These are phyloP conservation scores for Melieria crassipennis DNA, from an alignment of 2,888 invertebrate species.

Conservation along the genomic window DNA sequence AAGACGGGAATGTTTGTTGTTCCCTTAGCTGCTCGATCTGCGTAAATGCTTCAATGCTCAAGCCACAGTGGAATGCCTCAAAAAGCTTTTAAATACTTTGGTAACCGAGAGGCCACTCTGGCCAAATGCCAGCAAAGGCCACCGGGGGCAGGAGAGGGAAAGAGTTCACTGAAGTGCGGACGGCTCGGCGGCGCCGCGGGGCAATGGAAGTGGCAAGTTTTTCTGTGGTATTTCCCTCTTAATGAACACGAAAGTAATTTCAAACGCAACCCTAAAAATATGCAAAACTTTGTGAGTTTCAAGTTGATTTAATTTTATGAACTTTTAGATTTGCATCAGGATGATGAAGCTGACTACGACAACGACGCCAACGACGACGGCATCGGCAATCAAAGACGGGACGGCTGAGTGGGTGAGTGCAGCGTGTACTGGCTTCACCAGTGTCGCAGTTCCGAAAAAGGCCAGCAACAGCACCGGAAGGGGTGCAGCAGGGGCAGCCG, in stretches of 20 bases:
- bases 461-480: background rate
- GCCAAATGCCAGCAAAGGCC: background rate
- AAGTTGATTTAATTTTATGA: conserved; percentile 40
- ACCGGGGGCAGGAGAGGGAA: background rate
- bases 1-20: too few relatives aligned
- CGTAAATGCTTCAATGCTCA: too few relatives aligned
- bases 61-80: too few relatives aligned
- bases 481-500: background rate
- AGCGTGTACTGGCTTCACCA: background rate
- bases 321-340: conserved; percentile 36
- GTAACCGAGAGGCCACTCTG: too few relatives aligned
- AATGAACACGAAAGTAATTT: conserved; percentile 33
- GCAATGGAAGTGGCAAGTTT: background rate
- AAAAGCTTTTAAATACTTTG: too few relatives aligned
- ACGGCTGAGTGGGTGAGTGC: background rate
- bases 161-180: background rate
- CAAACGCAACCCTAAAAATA: conserved; percentile 33
- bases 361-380: background rate
- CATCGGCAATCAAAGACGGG: background rate
- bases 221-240: background rate
- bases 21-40: too few relatives aligned
- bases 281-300: conserved; percentile 37
- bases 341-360: conserved; percentile 22
- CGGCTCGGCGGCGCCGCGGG: background rate
- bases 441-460: background rate